Percentiles rank a stretch among this genome's conserved stretches.
phyloP scores from a whole-genome alignment of 2,113 vertebrate species.

The Embiotoca jacksoni region DNA sequence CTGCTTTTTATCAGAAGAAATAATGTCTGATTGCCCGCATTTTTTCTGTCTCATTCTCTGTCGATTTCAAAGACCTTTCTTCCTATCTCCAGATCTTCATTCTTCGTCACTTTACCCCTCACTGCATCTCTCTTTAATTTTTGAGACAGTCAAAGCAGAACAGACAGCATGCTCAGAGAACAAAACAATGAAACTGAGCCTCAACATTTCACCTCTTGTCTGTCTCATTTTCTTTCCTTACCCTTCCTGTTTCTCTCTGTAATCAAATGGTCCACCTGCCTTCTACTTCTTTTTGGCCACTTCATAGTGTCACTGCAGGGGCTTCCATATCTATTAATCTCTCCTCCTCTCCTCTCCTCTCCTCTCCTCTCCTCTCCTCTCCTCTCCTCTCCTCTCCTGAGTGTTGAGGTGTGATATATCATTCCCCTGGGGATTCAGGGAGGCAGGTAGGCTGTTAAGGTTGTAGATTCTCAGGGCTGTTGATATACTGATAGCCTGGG shows the following conservation, averaged over 20 bases:
- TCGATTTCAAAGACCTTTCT: slow-evolving; percentile 45
- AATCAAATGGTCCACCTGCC: slow-evolving; percentile 29
- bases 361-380: slow-evolving; percentile 8
- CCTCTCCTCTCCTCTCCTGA: slow-evolving; percentile 9
- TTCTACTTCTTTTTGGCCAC: slow-evolving; percentile 15
- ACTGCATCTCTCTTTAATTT: slow-evolving; percentile 53
- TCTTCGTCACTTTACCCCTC: slow-evolving; percentile 51
- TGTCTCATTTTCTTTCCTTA: slow-evolving; percentile 36
- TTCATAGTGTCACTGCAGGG: slow-evolving; percentile 1
- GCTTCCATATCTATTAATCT: slow-evolving; percentile 16
- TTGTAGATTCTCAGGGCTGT: slow-evolving; percentile 43
- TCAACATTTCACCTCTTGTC: slow-evolving; percentile 51
- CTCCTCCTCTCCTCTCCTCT: slow-evolving; percentile 4
- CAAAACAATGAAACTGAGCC: slow-evolving; percentile 58
- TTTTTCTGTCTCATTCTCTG: slow-evolving; percentile 3
- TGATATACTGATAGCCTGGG: slow-evolving; percentile 59
- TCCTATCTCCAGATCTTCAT: slow-evolving; percentile 47
- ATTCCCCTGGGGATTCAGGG: slow-evolving; percentile 44
- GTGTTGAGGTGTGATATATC: slow-evolving; percentile 57
- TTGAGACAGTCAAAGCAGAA: slow-evolving; percentile 52
- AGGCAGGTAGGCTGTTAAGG: slow-evolving; percentile 48
- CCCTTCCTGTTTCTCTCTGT: slow-evolving; percentile 3
- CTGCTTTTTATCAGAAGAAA: slow-evolving; percentile 51
- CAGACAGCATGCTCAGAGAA: slow-evolving; percentile 51
- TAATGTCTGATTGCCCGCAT: slow-evolving; percentile 31